Conservation (phyloP, 2,797 vertebrate genomes). For the Bovichtus variegatus region DNA sequence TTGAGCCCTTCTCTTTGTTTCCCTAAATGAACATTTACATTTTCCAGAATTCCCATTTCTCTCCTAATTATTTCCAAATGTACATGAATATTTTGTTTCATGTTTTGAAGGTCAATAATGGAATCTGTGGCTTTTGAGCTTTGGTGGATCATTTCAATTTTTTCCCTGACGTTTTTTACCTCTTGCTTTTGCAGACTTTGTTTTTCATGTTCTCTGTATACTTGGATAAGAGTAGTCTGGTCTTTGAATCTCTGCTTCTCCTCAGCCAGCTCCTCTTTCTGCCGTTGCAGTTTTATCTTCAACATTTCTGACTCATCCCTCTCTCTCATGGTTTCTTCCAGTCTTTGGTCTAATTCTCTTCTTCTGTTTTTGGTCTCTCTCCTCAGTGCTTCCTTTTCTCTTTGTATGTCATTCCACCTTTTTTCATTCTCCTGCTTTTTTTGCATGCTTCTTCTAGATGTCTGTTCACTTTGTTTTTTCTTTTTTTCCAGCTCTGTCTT, state of each 20-base stretch:
- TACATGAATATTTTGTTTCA: constrained; percentile 3
- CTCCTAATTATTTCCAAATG: constrained; percentile 30
- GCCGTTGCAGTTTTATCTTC: constrained; percentile 54
- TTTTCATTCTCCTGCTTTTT: constrained; percentile 61
- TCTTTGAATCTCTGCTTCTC: constrained; percentile 22
- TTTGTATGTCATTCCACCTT: constrained; percentile 59
- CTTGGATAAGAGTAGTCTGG: not conserved
- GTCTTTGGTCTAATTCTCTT: constrained; percentile 65
- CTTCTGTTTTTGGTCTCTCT: constrained; percentile 59
- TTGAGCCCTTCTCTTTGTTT: constrained; percentile 24
- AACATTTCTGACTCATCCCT: constrained; percentile 69
- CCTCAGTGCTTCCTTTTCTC: constrained; percentile 52
- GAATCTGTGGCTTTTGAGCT: not conserved
- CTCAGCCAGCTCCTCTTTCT: constrained; percentile 49
- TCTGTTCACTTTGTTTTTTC: constrained; percentile 61
- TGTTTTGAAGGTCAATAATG: constrained; percentile 38
- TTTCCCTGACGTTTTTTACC: not conserved
- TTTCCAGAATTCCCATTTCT: constrained; percentile 38
- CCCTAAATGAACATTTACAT: constrained; percentile 26
- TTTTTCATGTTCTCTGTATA: not conserved
- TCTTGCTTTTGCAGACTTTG: constrained; percentile 2
- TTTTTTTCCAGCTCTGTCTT: constrained; percentile 71
- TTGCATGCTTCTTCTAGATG: constrained; percentile 58
- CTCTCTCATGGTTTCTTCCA: constrained; percentile 68
- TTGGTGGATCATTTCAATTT: not conserved